Evolutionary conservation across 2,113 vertebrate genomes (phyloP), one percentile per base, ranked within the genome.

Genomic region (Phasianus colchicus): DNA sequence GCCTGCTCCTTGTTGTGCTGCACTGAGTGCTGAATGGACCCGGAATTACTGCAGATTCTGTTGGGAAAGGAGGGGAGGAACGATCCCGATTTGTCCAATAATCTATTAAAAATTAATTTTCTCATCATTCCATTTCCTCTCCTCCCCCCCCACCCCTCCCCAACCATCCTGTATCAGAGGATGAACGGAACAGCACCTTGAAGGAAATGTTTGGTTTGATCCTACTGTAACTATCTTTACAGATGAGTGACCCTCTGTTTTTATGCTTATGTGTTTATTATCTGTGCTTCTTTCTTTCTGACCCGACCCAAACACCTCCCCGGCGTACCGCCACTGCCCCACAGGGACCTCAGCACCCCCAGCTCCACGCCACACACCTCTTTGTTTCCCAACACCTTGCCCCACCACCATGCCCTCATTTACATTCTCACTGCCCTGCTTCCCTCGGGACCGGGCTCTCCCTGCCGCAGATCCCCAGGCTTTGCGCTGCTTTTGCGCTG

Each of bases 251-350:
- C 80, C 77, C 57, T 80, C 75, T 48, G 50, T n/a, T 73, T 88
- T 71, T 66, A 32, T 15, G 10, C 55, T 20, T 20, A 11, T 10
- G 4, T 29, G 10, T 11, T 32, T 8, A 13, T 6, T 5, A 18
- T 19, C 29, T 25, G 38, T 65, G 40, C 76, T 71, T 15, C 50
- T 69, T 48, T 67, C 89, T 58, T 70, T 94, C 27, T 74, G 48
- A 93, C 93, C 83, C 69, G 78, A 93, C 91, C 90, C 92, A 95
- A 96, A 95, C 89, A 96, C 79, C 96, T 87, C 86, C 95, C 45
- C 52, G 30, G 84, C 4, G 72, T 86, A 73, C 8, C 70, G 94
- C 30, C 70, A 24, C 22, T 20, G 2, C 81, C 79, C 86, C 43
- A 58, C 69, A 69, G 91, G 89, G 89, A 90, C 8, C 6, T 10